A percentile compares a stretch with the other conserved stretches of the same genome.
Conservation (phyloP, 2,888 invertebrate genomes). For the Leuctra nigra region DNA sequence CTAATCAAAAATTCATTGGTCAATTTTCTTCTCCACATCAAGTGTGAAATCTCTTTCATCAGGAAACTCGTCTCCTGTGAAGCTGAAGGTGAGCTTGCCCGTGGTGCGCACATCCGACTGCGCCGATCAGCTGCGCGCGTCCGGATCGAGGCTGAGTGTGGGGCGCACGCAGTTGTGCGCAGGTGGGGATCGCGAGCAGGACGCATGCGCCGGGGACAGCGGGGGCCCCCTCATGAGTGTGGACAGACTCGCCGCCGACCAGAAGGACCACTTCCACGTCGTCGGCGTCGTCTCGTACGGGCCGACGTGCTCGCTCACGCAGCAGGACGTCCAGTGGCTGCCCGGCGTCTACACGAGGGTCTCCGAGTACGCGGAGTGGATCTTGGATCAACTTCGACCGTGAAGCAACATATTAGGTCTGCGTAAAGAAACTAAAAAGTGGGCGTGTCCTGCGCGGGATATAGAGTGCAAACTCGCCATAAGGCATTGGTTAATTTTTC, state of each 20-base stretch:
- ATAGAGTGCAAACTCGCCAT: too few relatives aligned
- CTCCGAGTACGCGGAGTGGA: conserved; percentile 56
- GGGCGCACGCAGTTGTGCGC: conserved; percentile 57
- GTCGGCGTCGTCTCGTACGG: conserved; percentile 63
- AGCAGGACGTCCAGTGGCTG: conserved; percentile 55
- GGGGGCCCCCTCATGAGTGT: conserved; percentile 68
- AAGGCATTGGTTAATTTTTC: too few relatives aligned
- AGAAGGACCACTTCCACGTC: conserved; percentile 38
- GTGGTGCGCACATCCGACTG: conserved; percentile 46
- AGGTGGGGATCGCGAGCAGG: conserved; percentile 58
- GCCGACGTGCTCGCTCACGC: conserved; percentile 53
- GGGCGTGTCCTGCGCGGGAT: too few relatives aligned
- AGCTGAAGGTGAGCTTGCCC: conserved; percentile 54
- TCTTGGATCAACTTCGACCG: conserved; percentile 35
- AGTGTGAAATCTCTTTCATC: too few relatives aligned
- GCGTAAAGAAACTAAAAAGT: too few relatives aligned
- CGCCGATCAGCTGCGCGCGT: conserved; percentile 45
- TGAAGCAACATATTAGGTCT: too few relatives aligned
- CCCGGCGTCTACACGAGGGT: conserved; percentile 64
- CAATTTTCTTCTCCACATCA: too few relatives aligned
- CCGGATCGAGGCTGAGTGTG: conserved; percentile 43
- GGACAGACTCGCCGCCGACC: conserved; percentile 29
- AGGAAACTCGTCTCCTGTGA: conserved; percentile 50
- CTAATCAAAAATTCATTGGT: too few relatives aligned
- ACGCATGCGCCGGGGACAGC: conserved; percentile 70